Conservation (phyloP, 92 coral and sea anemone genomes). For the Pocillopora grandis region DNA sequence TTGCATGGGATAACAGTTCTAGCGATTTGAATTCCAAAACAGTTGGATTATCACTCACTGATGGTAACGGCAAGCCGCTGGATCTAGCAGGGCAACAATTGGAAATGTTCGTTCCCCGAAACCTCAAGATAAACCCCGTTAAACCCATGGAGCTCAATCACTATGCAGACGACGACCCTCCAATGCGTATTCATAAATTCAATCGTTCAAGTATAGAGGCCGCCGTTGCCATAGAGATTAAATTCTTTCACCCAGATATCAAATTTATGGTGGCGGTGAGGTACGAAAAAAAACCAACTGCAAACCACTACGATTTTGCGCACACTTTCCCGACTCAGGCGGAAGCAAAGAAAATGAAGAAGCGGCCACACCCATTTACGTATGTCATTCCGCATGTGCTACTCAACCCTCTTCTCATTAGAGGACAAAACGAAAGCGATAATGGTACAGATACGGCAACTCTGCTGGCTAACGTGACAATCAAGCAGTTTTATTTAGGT, state of each 20-base stretch:
- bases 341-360: slow-evolving; percentile 81
- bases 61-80: slow-evolving; percentile 83
- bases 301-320: slow-evolving; percentile 72
- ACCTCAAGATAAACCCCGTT: slow-evolving; percentile 70
- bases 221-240: slow-evolving; percentile 76
- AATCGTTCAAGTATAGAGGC: slow-evolving; percentile 80
- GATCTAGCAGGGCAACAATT: slow-evolving; percentile 80
- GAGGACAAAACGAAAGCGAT: slow-evolving; percentile 28
- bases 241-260: slow-evolving; percentile 64
- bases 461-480: slow-evolving; percentile 37
- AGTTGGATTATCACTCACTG: slow-evolving; percentile 80
- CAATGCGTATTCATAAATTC: slow-evolving; percentile 91
- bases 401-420: slow-evolving; percentile 50
- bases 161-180: slow-evolving; percentile 70
- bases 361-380: slow-evolving; percentile 83
- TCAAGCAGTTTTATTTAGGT: slow-evolving; percentile 77
- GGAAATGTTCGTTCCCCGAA: slow-evolving; percentile 85
- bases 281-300: slow-evolving; percentile 76
- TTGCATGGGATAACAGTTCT: slow-evolving; percentile 77
- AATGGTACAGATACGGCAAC: slow-evolving; percentile 49
- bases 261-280: slow-evolving; percentile 62
- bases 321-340: slow-evolving; percentile 74
- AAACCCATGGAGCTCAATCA: slow-evolving; percentile 79
- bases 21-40: slow-evolving; percentile 88
- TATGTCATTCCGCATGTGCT: slow-evolving; percentile 69